Base-by-base conservation (phyloP, 2,113 vertebrate genomes). In the Enhydra lutris region DNA sequence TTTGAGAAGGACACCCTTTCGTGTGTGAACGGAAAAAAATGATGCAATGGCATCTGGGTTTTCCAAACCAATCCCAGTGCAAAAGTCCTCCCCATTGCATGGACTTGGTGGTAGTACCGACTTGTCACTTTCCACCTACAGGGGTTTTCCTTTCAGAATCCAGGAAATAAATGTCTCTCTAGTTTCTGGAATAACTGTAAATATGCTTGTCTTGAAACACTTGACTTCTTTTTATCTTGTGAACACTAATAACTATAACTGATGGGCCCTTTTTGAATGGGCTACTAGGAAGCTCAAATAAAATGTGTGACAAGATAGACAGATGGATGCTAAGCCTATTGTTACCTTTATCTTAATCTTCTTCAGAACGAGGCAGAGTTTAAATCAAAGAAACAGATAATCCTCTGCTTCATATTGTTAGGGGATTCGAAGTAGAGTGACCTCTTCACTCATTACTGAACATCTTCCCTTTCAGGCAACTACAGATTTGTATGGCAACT, bases 401-500 rank as follows among this genome's bases (percentile, higher is more conserved):
- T 52, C 11, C 23, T 61, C 45, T 93, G 39, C 36, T 52, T 55
- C 93, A 13, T 73, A 0, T 79, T 67, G 59, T 96, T 89, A 52
- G 26, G 29, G 4, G 18, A n/a, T 45, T 82, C 55, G 63, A 91
- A 95, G 79, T 45, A 15, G 1, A 36, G 2, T 73, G 84, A 50
- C 23, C 63, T 67, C 85, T 96, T 98, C 92, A 97, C 92, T 97
- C 45, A 57, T 65, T 95, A 39, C 23, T 73, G 61, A 50, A 67
- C 79, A 6, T 97, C 89, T 96, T 97, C 52, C 83, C 52, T 97
- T 97, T 87, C 98, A 99, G 99, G 99, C 99, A 55, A 99, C 99
- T 26, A 99, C 99, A 71, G 99, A 99, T 98, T 97, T 99, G 96
- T 99, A 99, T 21, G 99, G 99, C 88, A 99, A 99, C 99, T 99